Base-by-base conservation (phyloP, 2,797 vertebrate genomes). In the Dendrocincla fuliginosa region DNA sequence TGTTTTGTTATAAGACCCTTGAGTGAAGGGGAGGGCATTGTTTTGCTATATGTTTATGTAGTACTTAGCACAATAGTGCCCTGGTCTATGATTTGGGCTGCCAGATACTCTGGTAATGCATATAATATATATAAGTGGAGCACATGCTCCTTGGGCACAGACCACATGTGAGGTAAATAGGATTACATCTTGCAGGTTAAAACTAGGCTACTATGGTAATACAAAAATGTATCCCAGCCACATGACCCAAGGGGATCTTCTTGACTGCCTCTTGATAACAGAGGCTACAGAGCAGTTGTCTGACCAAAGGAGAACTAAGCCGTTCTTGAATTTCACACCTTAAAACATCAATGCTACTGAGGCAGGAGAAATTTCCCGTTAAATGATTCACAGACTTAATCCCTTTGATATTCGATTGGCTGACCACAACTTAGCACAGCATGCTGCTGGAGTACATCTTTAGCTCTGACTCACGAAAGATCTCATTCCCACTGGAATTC, bases 311-410 rank as follows among this genome's bases (percentile, higher is more conserved):
- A 97, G 86, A 97, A 82, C 91, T 97, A 96, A 97, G 95, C 96
- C 11, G 16, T 82, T 96, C 96, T 95, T 96, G 94, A 94, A 97
- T 97, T 97, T 97, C 95, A 96, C 96, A 97, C 96, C 95, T 97
- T 94, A 91, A 96, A 96, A 97, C 95, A 96, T 96, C 95, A 95
- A 91, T 93, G 95, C 63, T 89, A 95, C 93, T 94, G 93, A 95
- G 80, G 95, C 96, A 94, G 84, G 90, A 96, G 92, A 97, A 97
- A 97, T 97, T 96, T 95, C 94, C 94, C 67, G 19, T 97, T 96
- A 96, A 97, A 97, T 94, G 95, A 97, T 97, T 95, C 95, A 97
- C 91, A 95, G 92, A 63, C 93, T 96, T 97, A 97, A 95, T 97
- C 96, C 96, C 83, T 93, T 97, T 97, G 96, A 97, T 97, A 95